phyloP scores from a whole-genome alignment of 2,797 vertebrate species.

The Pangasius larnaudii region DNA sequence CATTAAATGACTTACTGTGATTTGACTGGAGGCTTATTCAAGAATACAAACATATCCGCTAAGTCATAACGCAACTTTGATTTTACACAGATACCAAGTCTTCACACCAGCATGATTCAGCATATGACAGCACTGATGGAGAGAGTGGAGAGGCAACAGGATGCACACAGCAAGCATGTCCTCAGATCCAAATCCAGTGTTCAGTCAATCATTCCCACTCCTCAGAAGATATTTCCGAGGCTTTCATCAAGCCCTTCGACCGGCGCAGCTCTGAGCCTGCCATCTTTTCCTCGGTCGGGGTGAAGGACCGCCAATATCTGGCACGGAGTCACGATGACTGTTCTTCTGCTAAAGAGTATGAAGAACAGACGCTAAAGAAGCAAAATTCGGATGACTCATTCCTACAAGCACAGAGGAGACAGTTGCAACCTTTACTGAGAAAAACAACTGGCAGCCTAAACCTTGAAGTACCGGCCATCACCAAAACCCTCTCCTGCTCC shows the following conservation, averaged over 20 bases:
- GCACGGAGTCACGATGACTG: slow-evolving; percentile 87
- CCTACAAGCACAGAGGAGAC: slow-evolving; percentile 54
- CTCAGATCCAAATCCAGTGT: slow-evolving; percentile 52
- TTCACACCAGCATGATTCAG: slow-evolving; percentile 89
- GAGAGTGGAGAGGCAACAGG: slow-evolving; percentile 56
- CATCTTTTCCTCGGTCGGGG: slow-evolving; percentile 64
- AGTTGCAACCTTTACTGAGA: slow-evolving; percentile 52
- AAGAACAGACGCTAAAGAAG: slow-evolving; percentile 74
- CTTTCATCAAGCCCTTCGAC: slow-evolving; percentile 64
- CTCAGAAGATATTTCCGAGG: slow-evolving; percentile 65
- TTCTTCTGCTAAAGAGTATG: slow-evolving; percentile 64
- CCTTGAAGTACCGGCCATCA: slow-evolving; percentile 49
- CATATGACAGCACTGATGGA: slow-evolving; percentile 88
- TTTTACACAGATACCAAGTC: slow-evolving; percentile 77
- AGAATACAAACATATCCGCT: background rate
- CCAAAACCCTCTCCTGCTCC: slow-evolving; percentile 73
- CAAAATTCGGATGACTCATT: slow-evolving; percentile 78
- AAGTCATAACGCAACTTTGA: background rate
- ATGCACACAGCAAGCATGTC: slow-evolving; percentile 17
- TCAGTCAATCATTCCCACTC: slow-evolving; percentile 58
- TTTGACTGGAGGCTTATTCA: background rate
- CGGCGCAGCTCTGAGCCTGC: slow-evolving; percentile 91
- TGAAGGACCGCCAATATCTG: slow-evolving; percentile 69
- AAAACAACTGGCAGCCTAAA: slow-evolving; percentile 65
- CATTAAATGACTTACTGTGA: background rate